Conservation (phyloP, 2,797 vertebrate species). For the Podarcis siculus region DNA sequence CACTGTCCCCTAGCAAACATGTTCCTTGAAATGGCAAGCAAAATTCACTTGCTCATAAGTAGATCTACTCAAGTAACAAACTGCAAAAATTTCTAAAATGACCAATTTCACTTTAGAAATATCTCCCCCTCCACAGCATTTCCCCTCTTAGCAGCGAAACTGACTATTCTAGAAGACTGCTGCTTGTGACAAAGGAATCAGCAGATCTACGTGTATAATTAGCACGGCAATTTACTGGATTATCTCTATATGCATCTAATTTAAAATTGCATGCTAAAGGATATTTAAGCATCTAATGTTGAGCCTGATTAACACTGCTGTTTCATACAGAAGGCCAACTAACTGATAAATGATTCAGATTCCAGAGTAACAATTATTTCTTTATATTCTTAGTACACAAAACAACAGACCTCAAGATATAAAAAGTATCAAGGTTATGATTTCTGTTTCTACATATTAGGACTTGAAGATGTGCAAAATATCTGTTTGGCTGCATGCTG, state of each 20-base stretch:
- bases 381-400: background rate
- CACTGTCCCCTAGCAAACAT: background rate
- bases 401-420: background rate
- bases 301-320: constrained; percentile 2
- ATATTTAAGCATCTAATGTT: background rate
- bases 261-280: background rate
- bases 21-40: background rate
- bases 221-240: background rate
- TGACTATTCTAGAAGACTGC: background rate
- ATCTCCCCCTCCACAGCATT: background rate
- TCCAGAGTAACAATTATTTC: background rate
- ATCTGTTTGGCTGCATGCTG: background rate
- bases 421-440: background rate
- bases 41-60: background rate
- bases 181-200: background rate
- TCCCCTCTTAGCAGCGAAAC: background rate
- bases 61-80: background rate
- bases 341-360: background rate
- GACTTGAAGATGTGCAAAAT: background rate
- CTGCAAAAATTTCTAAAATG: background rate
- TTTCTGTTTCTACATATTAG: background rate
- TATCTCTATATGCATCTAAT: background rate
- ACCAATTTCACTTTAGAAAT: background rate
- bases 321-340: background rate
- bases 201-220: background rate